Evolutionary conservation across 1,140 invertebrate species (phyloP).

Genomic region (Drosophila suzukii): DNA sequence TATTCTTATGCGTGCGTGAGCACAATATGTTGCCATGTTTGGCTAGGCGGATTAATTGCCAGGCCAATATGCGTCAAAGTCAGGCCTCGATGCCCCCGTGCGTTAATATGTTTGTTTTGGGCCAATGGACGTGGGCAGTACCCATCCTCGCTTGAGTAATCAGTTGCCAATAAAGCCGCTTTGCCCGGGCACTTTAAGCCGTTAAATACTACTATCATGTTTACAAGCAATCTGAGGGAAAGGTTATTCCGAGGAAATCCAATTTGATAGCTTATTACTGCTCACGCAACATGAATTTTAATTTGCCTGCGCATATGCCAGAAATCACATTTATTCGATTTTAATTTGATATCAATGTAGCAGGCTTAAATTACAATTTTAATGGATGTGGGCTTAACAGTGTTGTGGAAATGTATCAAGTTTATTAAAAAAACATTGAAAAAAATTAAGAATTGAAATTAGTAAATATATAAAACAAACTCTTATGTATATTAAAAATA

Average conservation of each 20-base stretch:
- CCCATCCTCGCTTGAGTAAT: constrained; percentile 21
- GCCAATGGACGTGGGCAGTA: too few relatives aligned
- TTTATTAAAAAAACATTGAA: not conserved
- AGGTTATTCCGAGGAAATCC: constrained; percentile 31
- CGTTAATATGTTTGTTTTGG: constrained; percentile 55
- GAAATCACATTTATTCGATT: constrained; percentile 12
- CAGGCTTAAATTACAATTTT: not conserved
- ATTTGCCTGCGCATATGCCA: constrained; percentile 28
- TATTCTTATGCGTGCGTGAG: constrained; percentile 60
- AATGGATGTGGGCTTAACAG: not conserved
- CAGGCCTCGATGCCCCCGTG: constrained; percentile 36
- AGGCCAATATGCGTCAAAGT: constrained; percentile 70
- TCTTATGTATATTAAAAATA: too few relatives aligned
- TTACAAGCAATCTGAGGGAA: constrained; percentile 8
- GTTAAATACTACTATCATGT: constrained; percentile 21
- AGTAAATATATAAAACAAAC: too few relatives aligned
- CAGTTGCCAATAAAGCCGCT: constrained; percentile 69
- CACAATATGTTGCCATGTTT: constrained; percentile 68
- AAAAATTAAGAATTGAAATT: too few relatives aligned
- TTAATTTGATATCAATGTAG: constrained; percentile 10
- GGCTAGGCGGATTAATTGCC: constrained; percentile 67
- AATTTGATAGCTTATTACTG: constrained; percentile 60
- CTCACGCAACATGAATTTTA: constrained; percentile 64
- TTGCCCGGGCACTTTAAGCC: constrained; percentile 29
- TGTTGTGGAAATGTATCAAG: not conserved